These are phyloP conservation scores for Porphyrio hochstetteri DNA, from an alignment of 2,113 vertebrate species.

Conservation along the genomic window DNA sequence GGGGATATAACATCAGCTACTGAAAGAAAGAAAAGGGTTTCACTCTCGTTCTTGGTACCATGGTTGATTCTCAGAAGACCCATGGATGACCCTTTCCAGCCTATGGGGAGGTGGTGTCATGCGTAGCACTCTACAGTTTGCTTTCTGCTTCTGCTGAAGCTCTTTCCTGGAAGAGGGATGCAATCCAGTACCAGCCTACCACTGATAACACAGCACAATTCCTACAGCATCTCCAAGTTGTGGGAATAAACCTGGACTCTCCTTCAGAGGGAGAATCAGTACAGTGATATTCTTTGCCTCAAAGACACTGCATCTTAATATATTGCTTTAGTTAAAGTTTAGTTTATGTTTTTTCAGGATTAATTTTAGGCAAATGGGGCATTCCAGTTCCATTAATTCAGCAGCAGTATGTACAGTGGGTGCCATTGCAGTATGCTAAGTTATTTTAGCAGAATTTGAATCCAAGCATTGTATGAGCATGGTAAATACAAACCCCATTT, in stretches of 20 bases:
- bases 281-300: not conserved
- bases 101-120: not conserved
- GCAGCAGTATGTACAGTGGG: not conserved
- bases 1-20: not conserved
- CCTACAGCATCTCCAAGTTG: not conserved
- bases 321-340: not conserved
- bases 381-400: not conserved
- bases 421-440: not conserved
- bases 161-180: not conserved
- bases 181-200: not conserved
- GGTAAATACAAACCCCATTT: not conserved
- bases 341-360: not conserved
- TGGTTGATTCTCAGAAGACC: not conserved
- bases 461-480: not conserved
- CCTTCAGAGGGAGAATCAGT: not conserved
- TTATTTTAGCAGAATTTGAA: not conserved
- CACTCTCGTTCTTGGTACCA: not conserved
- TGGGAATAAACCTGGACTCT: not conserved
- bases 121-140: not conserved
- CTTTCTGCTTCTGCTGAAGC: not conserved
- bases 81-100: not conserved
- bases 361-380: conserved; percentile 4
- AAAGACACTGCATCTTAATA: not conserved
- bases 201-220: not conserved
- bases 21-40: not conserved